Evolutionary conservation across 2,113 vertebrate species (phyloP).

Genomic region (Otus sunia): DNA sequence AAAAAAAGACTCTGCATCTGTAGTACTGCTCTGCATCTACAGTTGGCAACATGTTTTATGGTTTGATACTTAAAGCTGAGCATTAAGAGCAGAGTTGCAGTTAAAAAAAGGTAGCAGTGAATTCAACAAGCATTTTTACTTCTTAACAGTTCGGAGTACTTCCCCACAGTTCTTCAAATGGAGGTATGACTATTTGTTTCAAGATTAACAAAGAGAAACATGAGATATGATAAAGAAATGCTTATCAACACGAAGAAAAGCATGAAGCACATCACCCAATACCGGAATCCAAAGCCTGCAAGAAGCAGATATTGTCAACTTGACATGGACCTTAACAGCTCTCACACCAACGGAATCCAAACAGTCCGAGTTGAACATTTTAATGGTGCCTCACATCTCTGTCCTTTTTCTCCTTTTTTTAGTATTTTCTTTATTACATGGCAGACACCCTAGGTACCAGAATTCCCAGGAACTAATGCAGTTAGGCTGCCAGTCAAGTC

Average conservation of each 20-base stretch:
- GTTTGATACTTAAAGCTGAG: background rate
- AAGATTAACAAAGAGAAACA: background rate
- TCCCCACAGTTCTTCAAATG: background rate
- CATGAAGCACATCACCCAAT: background rate
- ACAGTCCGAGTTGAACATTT: background rate
- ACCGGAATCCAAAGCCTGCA: background rate
- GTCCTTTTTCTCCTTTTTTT: background rate
- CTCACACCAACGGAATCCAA: background rate
- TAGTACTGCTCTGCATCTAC: background rate
- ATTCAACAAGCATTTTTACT: background rate
- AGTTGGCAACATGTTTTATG: background rate
- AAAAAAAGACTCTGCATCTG: background rate
- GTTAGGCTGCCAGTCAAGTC: background rate
- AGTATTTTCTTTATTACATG: background rate
- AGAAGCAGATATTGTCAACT: background rate
- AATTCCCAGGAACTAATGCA: background rate
- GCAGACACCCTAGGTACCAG: background rate
- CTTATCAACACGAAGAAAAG: background rate
- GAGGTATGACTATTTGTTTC: background rate
- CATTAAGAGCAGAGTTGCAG: background rate
- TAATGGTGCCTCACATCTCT: background rate
- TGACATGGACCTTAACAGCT: background rate
- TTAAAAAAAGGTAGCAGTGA: background rate
- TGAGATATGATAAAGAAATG: background rate
- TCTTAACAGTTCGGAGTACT: background rate